phyloP scores from a whole-genome alignment of 2,888 invertebrate species.

The Meganola albula region DNA sequence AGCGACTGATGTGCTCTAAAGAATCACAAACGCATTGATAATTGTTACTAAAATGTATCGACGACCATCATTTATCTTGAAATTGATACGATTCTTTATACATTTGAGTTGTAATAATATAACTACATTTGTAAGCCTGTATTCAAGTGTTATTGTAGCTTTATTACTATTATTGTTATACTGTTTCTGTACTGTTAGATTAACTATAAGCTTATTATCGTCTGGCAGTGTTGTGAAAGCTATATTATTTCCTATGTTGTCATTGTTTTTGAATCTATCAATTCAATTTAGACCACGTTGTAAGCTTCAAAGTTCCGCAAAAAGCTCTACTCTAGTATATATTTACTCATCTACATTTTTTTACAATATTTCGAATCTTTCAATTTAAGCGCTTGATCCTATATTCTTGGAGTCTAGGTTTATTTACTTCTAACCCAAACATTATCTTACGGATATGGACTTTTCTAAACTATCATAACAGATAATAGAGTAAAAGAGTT shows the following conservation, averaged over 20 bases:
- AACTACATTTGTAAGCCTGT: constrained; percentile 29
- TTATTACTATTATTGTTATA: constrained; percentile 30
- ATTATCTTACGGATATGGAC: too few relatives aligned
- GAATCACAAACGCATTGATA: too few relatives aligned
- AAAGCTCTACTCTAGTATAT: constrained; percentile 49
- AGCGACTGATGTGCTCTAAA: too few relatives aligned
- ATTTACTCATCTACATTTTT: constrained; percentile 15
- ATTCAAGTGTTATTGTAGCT: constrained; percentile 38
- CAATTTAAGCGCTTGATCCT: too few relatives aligned
- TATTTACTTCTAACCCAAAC: too few relatives aligned
- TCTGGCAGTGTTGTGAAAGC: constrained; percentile 59
- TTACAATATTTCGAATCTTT: too few relatives aligned
- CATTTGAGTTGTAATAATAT: constrained; percentile 13
- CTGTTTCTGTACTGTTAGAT: constrained; percentile 36
- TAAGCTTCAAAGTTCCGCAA: constrained; percentile 30
- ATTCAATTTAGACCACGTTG: constrained; percentile 31
- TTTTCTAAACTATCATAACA: too few relatives aligned
- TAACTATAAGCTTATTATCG: constrained; percentile 43
- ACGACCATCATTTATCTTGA: too few relatives aligned
- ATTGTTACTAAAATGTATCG: too few relatives aligned
- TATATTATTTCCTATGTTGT: constrained; percentile 44
- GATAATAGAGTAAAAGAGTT: too few relatives aligned
- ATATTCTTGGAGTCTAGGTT: too few relatives aligned
- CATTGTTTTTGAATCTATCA: constrained; percentile 31
- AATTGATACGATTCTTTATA: constrained; percentile 16